Evolutionary conservation across 2,888 invertebrate genomes (phyloP).

Genomic region (Callyntrura sp.): DNA sequence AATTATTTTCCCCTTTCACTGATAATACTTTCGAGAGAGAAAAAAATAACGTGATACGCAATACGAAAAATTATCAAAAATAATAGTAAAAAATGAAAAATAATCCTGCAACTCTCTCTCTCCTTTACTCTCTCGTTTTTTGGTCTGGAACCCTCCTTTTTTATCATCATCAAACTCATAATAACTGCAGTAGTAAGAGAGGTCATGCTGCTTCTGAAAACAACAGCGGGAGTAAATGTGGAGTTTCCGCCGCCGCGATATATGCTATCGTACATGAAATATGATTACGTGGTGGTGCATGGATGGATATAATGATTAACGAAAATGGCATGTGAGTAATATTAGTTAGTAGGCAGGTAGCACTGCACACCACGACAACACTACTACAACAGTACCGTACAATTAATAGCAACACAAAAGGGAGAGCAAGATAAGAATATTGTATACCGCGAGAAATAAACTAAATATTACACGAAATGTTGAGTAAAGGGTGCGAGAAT

Average conservation of each 20-base stretch:
- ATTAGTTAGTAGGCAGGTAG: slow-evolving; percentile 28
- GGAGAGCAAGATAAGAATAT: slow-evolving; percentile 20
- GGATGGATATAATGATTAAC: slow-evolving; percentile 66
- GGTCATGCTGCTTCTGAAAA: slow-evolving; percentile 73
- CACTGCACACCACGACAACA: slow-evolving; percentile 27
- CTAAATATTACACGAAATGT: slow-evolving; percentile 40
- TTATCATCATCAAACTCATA: slow-evolving; percentile 52
- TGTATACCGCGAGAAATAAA: slow-evolving; percentile 1
- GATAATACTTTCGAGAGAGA: slow-evolving; percentile 22
- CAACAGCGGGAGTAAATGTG: slow-evolving; percentile 72
- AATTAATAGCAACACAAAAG: not conserved
- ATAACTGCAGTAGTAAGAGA: slow-evolving; percentile 53
- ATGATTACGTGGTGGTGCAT: not conserved
- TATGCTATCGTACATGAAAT: not conserved
- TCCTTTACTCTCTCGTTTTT: not conserved
- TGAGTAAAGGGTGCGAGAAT: slow-evolving; percentile 72
- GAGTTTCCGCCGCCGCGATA: slow-evolving; percentile 58
- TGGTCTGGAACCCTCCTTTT: slow-evolving; percentile 56
- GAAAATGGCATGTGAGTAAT: slow-evolving; percentile 74
- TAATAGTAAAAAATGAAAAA: slow-evolving; percentile 57
- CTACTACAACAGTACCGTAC: not conserved
- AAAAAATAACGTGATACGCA: slow-evolving; percentile 51
- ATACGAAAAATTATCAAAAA: slow-evolving; percentile 49
- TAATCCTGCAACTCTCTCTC: slow-evolving; percentile 39
- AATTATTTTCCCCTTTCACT: slow-evolving; percentile 44